Percentiles rank a stretch among this genome's conserved stretches.
Conservation (phyloP, 2,797 vertebrate genomes). For the Loriculus beryllinus region DNA sequence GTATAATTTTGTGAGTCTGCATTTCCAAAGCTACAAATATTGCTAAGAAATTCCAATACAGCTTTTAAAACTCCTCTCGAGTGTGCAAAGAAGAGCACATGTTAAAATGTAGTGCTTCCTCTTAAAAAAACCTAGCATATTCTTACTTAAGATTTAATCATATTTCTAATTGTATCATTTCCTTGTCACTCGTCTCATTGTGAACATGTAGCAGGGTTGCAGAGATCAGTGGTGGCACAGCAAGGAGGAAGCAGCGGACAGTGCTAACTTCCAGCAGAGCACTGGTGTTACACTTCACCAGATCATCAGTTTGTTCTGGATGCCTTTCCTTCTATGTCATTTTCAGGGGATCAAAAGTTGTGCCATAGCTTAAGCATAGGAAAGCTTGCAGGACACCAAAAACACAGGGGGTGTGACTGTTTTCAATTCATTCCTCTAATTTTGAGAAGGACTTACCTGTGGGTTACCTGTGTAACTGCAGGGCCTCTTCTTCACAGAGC, state of each 20-base stretch:
- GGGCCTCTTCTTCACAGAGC: neutral
- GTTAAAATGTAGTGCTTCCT: neutral
- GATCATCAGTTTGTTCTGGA: neutral
- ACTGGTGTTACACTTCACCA: neutral
- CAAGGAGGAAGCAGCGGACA: neutral
- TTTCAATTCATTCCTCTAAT: slow-evolving; percentile 28
- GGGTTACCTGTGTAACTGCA: neutral
- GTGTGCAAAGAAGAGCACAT: rapidly evolving
- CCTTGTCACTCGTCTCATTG: neutral
- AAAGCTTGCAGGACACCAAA: slow-evolving; percentile 58
- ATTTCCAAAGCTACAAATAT: neutral
- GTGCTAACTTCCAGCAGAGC: neutral
- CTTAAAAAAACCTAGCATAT: neutral
- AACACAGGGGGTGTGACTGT: neutral
- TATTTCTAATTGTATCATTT: neutral
- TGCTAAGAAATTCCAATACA: neutral
- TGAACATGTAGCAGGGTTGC: neutral
- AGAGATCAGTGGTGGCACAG: neutral
- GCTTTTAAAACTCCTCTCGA: neutral
- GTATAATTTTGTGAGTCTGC: neutral
- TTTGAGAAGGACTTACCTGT: neutral
- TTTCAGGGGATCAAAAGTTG: slow-evolving; percentile 66
- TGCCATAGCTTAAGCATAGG: slow-evolving; percentile 49
- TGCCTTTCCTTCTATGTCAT: slow-evolving; percentile 55
- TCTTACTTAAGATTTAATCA: neutral